phyloP scores from a whole-genome alignment of 1,140 invertebrate species.

The Philopotamus ludificatus region DNA sequence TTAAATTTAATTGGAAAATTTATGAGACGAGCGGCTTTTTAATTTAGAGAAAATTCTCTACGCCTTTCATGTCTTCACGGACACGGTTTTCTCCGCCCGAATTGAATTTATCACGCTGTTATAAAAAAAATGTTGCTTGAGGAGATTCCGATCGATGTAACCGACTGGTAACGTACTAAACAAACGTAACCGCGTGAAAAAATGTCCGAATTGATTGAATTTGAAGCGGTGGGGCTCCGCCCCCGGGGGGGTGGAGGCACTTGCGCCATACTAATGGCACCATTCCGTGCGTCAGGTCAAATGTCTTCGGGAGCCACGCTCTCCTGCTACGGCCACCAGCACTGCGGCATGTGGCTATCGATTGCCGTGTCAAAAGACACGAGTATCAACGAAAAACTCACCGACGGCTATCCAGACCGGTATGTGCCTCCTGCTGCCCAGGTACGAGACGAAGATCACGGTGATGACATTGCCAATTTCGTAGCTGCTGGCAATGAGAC shows the following conservation, averaged over 20 bases:
- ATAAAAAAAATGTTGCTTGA: no score
- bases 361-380: conserved; percentile 7
- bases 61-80: no score
- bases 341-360: conserved; percentile 6
- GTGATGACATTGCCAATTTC: conserved; percentile 95
- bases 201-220: background rate
- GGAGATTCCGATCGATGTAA: no score
- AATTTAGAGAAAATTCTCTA: no score
- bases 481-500: conserved; percentile 89
- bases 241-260: background rate
- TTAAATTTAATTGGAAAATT: no score
- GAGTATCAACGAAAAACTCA: conserved; percentile 46
- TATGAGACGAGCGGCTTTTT: no score
- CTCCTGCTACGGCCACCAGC: background rate
- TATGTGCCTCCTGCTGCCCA: conserved; percentile 87
- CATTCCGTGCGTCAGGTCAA: background rate
- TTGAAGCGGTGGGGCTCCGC: background rate
- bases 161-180: no score
- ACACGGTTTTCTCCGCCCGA: no score
- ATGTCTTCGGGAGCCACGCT: background rate
- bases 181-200: background rate
- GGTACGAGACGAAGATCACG: conserved; percentile 93
- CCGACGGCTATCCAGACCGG: conserved; percentile 92
- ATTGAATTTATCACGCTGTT: no score
- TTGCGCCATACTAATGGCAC: background rate